A percentile compares a stretch with the other conserved stretches of the same genome.
phyloP scores from a whole-genome alignment of 2,888 invertebrate species.

The Orgyia antiqua region DNA sequence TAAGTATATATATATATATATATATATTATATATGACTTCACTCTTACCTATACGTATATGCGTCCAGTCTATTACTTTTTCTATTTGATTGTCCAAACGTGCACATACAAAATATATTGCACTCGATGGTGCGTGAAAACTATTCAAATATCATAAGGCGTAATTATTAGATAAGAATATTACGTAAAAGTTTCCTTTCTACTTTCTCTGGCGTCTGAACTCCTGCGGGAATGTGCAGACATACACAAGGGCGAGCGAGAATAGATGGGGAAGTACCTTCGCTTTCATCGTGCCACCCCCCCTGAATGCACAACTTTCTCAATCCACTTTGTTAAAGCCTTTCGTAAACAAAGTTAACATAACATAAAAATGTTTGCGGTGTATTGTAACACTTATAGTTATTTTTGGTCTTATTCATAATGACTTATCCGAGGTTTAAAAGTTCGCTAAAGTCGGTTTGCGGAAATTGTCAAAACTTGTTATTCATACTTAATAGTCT shows the following conservation, averaged over 20 bases:
- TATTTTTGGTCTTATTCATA: too few relatives aligned
- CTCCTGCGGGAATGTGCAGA: conserved; percentile 27
- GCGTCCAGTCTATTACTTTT: too few relatives aligned
- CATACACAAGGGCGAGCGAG: conserved; percentile 27
- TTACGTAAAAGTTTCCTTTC: conserved; percentile 23
- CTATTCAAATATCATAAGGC: conserved; percentile 11
- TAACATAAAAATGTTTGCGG: conserved; percentile 17
- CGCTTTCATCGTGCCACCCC: conserved; percentile 51
- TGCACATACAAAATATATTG: neutral
- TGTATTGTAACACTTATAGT: conserved; percentile 13
- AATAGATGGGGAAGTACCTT: conserved; percentile 38
- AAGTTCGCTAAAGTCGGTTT: too few relatives aligned
- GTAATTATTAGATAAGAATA: conserved; percentile 17
- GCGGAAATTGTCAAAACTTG: too few relatives aligned
- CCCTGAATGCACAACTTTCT: conserved; percentile 37
- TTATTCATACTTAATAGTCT: too few relatives aligned
- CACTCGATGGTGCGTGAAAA: conserved; percentile 3
- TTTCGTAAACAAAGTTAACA: conserved; percentile 27
- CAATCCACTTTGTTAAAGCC: conserved; percentile 34
- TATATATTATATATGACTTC: too few relatives aligned
- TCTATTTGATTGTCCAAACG: neutral
- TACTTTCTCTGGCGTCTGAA: conserved; percentile 56
- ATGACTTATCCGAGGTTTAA: too few relatives aligned
- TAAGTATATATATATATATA: too few relatives aligned
- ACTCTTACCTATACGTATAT: too few relatives aligned